Evolutionary conservation across 1,140 invertebrate genomes (phyloP).

Genomic region (Trichonephila clavata): DNA sequence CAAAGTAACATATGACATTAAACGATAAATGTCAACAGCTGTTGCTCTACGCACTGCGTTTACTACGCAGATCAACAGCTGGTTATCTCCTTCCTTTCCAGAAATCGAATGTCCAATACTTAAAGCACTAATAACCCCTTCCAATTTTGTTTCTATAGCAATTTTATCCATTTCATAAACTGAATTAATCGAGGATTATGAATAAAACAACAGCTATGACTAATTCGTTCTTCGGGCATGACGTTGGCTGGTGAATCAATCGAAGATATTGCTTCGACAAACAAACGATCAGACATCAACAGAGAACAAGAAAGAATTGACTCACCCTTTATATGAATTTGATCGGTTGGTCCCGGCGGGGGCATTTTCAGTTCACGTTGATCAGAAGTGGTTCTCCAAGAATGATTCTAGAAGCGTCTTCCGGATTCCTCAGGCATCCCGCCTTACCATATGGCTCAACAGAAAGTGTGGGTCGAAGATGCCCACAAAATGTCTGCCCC

Average conservation of each 20-base stretch:
- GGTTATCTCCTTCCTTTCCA: neutral
- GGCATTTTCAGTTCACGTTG: conserved; percentile 49
- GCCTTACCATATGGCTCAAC: conserved; percentile 52
- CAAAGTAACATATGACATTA: neutral
- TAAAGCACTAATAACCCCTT: no score
- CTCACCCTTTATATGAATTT: conserved; percentile 72
- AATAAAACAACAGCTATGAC: neutral
- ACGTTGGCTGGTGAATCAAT: neutral
- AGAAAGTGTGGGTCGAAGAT: neutral
- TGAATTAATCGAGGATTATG: neutral
- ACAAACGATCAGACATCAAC: neutral
- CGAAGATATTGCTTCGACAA: neutral
- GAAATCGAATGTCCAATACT: neutral
- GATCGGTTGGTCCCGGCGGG: conserved; percentile 59
- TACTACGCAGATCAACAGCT: neutral
- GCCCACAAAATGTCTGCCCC: conserved; percentile 29
- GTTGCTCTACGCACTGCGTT: neutral
- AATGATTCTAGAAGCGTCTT: neutral
- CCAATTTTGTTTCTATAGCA: neutral
- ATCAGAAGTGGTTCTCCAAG: neutral
- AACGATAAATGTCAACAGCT: conserved; percentile 1
- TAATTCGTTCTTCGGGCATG: neutral
- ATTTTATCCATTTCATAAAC: neutral
- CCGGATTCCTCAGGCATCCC: neutral
- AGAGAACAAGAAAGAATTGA: neutral